Evolutionary conservation across 1,140 invertebrate genomes (phyloP).

Genomic region (Caenorhabditis tropicalis): DNA sequence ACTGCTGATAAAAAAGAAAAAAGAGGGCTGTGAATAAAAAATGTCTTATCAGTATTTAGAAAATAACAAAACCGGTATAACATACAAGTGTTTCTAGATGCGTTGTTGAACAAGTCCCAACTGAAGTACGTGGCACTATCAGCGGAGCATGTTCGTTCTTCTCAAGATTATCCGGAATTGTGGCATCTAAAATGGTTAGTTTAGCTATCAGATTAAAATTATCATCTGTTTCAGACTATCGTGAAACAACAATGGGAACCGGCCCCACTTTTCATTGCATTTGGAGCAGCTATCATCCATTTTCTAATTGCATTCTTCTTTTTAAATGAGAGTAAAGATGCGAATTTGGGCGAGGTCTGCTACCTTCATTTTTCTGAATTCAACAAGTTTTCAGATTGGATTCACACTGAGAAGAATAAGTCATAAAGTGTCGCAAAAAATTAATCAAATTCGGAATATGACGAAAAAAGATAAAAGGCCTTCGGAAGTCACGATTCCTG

Average conservation of each 20-base stretch:
- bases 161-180: not conserved
- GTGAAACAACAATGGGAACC: conserved; percentile 21
- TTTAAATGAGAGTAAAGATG: conserved; percentile 29
- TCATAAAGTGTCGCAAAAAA: conserved; percentile 14
- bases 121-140: conserved; percentile 4
- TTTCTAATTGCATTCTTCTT: conserved; percentile 23
- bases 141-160: conserved; percentile 29
- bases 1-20: not conserved
- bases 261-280: not conserved
- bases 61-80: not conserved
- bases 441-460: conserved; percentile 7
- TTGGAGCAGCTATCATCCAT: not conserved
- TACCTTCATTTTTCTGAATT: not conserved
- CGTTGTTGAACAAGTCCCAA: not conserved
- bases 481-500: not conserved
- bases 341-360: not conserved
- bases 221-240: not conserved
- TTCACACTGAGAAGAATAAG: not conserved
- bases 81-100: not conserved
- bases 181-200: conserved; percentile 20
- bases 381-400: not conserved
- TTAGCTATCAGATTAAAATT: not conserved
- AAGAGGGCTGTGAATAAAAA: not conserved
- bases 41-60: not conserved
- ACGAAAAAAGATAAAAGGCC: conserved; percentile 20